phyloP scores from a whole-genome alignment of 2,797 vertebrate species.

The Alca torda region DNA sequence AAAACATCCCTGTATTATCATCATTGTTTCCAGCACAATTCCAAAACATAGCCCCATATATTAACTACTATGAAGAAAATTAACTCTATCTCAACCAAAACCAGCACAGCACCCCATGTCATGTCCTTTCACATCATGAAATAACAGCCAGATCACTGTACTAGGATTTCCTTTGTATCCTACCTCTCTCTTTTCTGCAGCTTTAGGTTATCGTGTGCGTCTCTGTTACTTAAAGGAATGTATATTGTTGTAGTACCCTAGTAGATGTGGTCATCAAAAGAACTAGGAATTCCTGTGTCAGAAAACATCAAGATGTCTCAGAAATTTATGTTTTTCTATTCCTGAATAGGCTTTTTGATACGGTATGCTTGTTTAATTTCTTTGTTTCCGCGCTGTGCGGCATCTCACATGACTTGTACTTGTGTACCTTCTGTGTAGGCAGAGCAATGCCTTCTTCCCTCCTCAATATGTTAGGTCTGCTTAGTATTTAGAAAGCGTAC shows the following conservation, averaged over 20 bases:
- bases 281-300: background rate
- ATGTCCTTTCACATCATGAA: background rate
- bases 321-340: background rate
- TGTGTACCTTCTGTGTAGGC: background rate
- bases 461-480: background rate
- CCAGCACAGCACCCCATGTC: background rate
- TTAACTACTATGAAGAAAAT: background rate
- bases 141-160: background rate
- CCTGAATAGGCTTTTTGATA: background rate
- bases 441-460: background rate
- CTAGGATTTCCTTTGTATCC: background rate
- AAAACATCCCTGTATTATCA: background rate
- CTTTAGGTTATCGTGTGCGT: background rate
- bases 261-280: background rate
- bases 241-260: background rate
- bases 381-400: background rate
- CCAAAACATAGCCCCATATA: background rate
- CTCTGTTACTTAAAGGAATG: background rate
- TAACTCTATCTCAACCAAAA: background rate
- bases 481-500: background rate
- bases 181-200: background rate
- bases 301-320: background rate
- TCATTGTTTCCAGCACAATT: background rate
- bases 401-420: background rate
- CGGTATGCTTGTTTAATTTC: background rate